These are phyloP conservation scores for Ophion ellenae DNA, from an alignment of 2,888 invertebrate species.

Conservation along the genomic window DNA sequence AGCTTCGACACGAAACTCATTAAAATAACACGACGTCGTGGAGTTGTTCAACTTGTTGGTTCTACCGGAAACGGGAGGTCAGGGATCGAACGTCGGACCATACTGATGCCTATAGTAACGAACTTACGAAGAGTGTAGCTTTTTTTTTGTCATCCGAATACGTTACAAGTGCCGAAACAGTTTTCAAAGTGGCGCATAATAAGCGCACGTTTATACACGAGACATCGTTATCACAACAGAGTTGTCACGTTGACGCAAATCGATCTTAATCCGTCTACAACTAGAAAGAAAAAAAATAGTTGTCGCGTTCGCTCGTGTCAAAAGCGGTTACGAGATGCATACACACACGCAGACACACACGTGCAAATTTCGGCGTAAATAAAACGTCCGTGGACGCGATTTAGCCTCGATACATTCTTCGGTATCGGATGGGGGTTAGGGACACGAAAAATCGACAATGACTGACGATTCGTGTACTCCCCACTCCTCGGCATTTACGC, in stretches of 20 bases:
- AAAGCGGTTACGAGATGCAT: slow-evolving; percentile 15
- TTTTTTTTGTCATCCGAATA: neutral
- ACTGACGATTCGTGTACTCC: slow-evolving; percentile 60
- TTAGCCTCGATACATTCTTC: slow-evolving; percentile 53
- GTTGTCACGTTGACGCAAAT: slow-evolving; percentile 65
- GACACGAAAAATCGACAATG: slow-evolving; percentile 59
- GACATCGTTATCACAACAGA: slow-evolving; percentile 54
- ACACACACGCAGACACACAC: neutral
- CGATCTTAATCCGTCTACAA: slow-evolving; percentile 45
- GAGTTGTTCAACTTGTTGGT: slow-evolving; percentile 15
- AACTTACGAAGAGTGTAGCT: slow-evolving; percentile 8
- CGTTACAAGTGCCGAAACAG: neutral
- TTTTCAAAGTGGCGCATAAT: neutral
- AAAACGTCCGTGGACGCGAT: slow-evolving; percentile 58
- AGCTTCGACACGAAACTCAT: neutral
- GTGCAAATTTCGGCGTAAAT: slow-evolving; percentile 29
- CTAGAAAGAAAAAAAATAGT: slow-evolving; percentile 33
- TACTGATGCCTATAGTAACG: slow-evolving; percentile 27
- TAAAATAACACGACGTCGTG: neutral
- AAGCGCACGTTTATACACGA: neutral
- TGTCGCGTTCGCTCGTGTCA: slow-evolving; percentile 36
- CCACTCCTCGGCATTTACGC: slow-evolving; percentile 15
- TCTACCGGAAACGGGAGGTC: slow-evolving; percentile 42
- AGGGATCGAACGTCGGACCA: slow-evolving; percentile 23
- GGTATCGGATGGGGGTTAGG: slow-evolving; percentile 17